A percentile compares a stretch with the other conserved stretches of the same genome.
Conservation (phyloP, 1,140 invertebrate genomes). For the Riptortus pedestris region DNA sequence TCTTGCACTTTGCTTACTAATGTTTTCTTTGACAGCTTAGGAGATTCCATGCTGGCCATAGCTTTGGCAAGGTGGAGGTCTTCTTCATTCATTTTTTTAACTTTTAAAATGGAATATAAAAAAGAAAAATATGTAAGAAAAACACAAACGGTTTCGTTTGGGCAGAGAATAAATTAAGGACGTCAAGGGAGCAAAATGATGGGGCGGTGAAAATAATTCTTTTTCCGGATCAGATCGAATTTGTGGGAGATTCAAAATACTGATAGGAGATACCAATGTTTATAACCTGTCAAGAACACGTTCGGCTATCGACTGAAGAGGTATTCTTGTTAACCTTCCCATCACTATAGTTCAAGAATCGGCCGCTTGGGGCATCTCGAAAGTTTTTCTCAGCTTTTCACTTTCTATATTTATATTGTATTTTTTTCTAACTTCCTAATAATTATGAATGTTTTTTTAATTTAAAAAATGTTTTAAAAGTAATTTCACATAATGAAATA, state of each 20-base stretch:
- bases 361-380: too few species aligned
- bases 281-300: not conserved
- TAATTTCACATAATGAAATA: too few species aligned
- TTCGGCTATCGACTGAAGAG: not conserved
- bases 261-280: not conserved
- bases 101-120: not conserved
- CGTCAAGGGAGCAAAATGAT: not conserved
- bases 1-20: slow-evolving; percentile 36
- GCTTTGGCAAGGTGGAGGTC: slow-evolving; percentile 52
- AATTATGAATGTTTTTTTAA: too few species aligned
- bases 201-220: too few species aligned
- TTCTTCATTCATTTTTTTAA: slow-evolving; percentile 53
- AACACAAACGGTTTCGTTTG: not conserved
- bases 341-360: too few species aligned
- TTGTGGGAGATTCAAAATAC: not conserved
- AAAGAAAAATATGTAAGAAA: not conserved
- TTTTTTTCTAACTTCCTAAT: too few species aligned
- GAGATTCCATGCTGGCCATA: slow-evolving; percentile 40
- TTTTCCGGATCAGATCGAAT: too few species aligned
- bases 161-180: not conserved
- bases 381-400: too few species aligned
- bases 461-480: too few species aligned
- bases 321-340: not conserved
- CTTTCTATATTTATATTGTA: too few species aligned
- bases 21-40: slow-evolving; percentile 33